These are phyloP conservation scores for Zeus faber DNA, from an alignment of 2,113 vertebrate genomes.

Conservation along the genomic window DNA sequence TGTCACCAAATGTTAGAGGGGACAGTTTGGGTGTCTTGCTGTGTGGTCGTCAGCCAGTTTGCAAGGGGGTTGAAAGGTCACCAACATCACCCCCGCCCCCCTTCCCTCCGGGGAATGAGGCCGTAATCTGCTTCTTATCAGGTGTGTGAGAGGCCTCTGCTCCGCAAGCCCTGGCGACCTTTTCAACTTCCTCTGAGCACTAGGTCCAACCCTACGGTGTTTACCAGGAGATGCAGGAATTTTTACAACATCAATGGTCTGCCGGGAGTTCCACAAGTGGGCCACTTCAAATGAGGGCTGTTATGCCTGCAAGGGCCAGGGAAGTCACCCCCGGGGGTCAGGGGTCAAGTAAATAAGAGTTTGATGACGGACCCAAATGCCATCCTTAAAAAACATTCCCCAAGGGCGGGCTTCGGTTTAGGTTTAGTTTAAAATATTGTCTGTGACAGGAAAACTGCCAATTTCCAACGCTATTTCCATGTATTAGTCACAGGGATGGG, in stretches of 20 bases:
- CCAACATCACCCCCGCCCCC: not conserved
- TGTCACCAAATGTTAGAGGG: not conserved
- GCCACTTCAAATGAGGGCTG: slow-evolving; percentile 39
- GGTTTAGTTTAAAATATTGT: slow-evolving; percentile 3
- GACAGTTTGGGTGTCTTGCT: slow-evolving; percentile 9
- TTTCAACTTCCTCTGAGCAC: slow-evolving; percentile 59
- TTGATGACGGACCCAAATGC: slow-evolving; percentile 29
- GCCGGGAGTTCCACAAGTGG: slow-evolving; percentile 54
- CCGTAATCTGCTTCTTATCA: slow-evolving; percentile 53
- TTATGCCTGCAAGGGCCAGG: slow-evolving; percentile 29
- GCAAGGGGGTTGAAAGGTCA: slow-evolving; percentile 29
- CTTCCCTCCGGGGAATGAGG: not conserved
- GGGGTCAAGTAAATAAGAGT: slow-evolving; percentile 56
- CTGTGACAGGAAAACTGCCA: too few relatives aligned
- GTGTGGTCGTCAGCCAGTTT: slow-evolving; percentile 24
- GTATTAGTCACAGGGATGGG: too few relatives aligned
- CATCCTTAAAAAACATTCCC: not conserved
- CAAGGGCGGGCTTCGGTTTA: not conserved
- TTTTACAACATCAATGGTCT: slow-evolving; percentile 59
- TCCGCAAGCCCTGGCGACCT: slow-evolving; percentile 47
- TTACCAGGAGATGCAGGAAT: slow-evolving; percentile 58
- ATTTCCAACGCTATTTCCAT: too few relatives aligned
- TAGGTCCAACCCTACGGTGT: slow-evolving; percentile 41
- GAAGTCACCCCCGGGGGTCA: slow-evolving; percentile 37
- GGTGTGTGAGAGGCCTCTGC: slow-evolving; percentile 27